Percentiles rank a stretch among this genome's conserved stretches.
These are phyloP conservation scores for Raja brachyura DNA, from an alignment of 2,113 vertebrate genomes.

Conservation along the genomic window DNA sequence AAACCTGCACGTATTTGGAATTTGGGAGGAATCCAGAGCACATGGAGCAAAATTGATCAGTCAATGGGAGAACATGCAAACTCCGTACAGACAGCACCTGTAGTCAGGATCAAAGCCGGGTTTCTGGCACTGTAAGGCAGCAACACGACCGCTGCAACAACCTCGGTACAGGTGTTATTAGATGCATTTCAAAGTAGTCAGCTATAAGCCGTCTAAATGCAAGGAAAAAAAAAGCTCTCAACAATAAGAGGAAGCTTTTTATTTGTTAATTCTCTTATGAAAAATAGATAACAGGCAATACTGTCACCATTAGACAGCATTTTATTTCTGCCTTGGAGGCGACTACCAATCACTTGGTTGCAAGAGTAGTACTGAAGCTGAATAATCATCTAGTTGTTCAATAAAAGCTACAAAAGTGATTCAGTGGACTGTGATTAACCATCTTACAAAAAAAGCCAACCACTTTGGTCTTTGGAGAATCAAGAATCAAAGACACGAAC, in stretches of 20 bases:
- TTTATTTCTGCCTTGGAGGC: not conserved
- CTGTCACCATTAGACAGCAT: not conserved
- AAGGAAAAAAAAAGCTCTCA: not conserved
- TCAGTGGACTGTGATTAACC: not conserved
- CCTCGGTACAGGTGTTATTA: not conserved
- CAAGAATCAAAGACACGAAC: not conserved
- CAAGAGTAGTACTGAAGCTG: not conserved
- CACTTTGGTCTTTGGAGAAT: not conserved
- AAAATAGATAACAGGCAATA: not conserved
- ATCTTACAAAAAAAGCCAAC: not conserved
- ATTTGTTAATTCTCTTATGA: not conserved
- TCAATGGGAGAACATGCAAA: too few species aligned
- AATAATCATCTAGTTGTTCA: not conserved
- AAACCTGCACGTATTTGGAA: too few species aligned
- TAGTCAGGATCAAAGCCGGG: too few species aligned
- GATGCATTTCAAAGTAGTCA: not conserved
- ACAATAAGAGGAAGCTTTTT: not conserved
- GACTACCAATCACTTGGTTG: not conserved
- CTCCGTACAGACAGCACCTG: too few species aligned
- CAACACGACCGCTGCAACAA: too few species aligned
- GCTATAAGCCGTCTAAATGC: not conserved
- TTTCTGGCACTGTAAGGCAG: too few species aligned
- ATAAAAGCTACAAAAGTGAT: not conserved
- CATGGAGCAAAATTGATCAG: too few species aligned
- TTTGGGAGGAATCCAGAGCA: too few species aligned